Base-by-base conservation (phyloP, 2,113 vertebrate species). In the Protomyctophum bolini region DNA sequence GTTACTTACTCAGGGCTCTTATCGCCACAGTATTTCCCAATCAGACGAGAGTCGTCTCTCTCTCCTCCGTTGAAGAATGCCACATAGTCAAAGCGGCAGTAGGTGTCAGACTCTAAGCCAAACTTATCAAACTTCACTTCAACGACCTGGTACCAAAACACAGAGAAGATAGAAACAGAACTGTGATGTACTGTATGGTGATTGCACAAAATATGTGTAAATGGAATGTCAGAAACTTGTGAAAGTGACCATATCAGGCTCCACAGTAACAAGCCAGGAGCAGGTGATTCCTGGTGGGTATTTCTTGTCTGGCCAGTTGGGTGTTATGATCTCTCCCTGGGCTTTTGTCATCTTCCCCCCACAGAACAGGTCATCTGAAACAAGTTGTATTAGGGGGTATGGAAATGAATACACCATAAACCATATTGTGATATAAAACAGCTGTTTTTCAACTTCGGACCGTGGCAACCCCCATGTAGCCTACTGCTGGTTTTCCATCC, bases 41-140 rank as follows among this genome's bases (percentile, higher is more conserved):
- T 92, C 49, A 92, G 92, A 1, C 88, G 90, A 0, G 94, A 91
- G 41, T 95, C 91, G 0, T 97, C 94, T 1, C 56, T 94, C 70
- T 92, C 79, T 0, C 94, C 93, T 0, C 96, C 95, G 0, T 96
- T 95, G 82, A 93, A 97, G 67, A 97, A 93, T 0, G 93, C 91
- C 68, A 97, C 94, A 0, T 96, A 97, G 87, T 97, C 96, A 7
- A 96, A 97, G 14, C 96, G 95, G 75, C 96, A 97, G 57, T 96
- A 96, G 2, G 78, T 87, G 79, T 97, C 96, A 0, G 80, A 74
- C 81, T 97, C 96, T 79, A 97, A 58, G 49, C 93, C 87, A 21
- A 97, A 97, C 83, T 97, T 97, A 4, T 92, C 93, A 14, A 97
- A 97, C 45, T 81, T 93, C 80, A 97, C 90, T 6, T 92, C 87